Base-by-base conservation (phyloP, 1,140 invertebrate species). In the Drosophila parvula region DNA sequence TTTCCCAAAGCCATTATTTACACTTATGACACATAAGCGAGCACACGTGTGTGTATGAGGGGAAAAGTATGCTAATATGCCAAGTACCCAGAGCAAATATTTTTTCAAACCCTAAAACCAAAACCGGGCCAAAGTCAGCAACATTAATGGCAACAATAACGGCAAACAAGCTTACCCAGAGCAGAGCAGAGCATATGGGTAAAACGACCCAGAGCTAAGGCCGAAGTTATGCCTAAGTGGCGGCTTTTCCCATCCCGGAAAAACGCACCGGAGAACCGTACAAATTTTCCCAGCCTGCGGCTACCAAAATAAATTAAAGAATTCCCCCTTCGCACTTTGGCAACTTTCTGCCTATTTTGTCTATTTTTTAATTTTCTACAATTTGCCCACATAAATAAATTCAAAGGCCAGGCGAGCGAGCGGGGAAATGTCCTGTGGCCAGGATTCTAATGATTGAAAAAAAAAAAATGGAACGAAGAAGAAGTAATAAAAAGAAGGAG, bases 221-320 rank as follows among this genome's bases (percentile, higher is more conserved):
- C 59, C 79, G 75, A 88, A 88, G 83, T 86, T 85, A 81, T 78
- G 81, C 62, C 74, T 38, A 68, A 78, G 59, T 81, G 79, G 65
- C 56, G 67, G 61, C 60, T 44, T 74, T 53, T 38, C 51, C 11
- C 14, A 11, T 12, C 6, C 28, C 27, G 48, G 43, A 58, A 76
- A 63, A 58, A 48, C 51, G 18, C 14, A 38, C 40, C 16, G 48
- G 55, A 64, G 74, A 76, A 65, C 16, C 41, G 12, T 38, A 71
- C 43, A 48, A 48, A 71, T 41, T 71, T 71, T 50, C 22, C 62
- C 60, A 62, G 60, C 77, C 57, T 67, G 43, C 59, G 74, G 83
- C 69, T 44, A 70, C 28, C 48, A 67, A 89, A 83, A 89, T 88
- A 79, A 83, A 89, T 88, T 83, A 82, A 86, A 88, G 83, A 59